Base-by-base conservation (phyloP, 2,113 vertebrate species). In the Scartelaos histophorus region DNA sequence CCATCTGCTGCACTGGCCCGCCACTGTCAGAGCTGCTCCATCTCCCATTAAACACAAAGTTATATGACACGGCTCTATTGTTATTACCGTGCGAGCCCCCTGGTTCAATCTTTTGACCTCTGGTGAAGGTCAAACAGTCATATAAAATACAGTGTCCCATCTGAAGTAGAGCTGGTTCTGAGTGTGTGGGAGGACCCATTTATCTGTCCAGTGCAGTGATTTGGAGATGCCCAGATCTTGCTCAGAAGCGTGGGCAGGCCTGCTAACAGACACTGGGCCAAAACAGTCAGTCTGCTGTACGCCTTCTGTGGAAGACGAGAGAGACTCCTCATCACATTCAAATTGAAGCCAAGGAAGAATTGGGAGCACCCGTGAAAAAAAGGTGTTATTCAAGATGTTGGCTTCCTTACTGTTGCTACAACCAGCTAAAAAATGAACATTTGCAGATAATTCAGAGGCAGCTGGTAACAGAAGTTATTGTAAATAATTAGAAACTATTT, bases 1-100 rank as follows among this genome's bases (percentile, higher is more conserved):
- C 74, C 68, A 80, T 75, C 77, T 84, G 68, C 68, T 70, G 58
- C 67, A 76, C 53, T 72, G 34, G 67, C 60, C 70, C n/a, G 69
- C 43, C 10, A n/a, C 16, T 73, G 73, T 76, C 70, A 67, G 29
- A 60, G 56, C n/a, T 53, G 56, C 21, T 73, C 76, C 51, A n/a
- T 78, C 66, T 67, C 19, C 70, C 67, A 83, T 75, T 71, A 34
- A 73, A 58, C 34, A 62, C 10, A 47, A 79, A 24, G 69, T 62
- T 66, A 66, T 17, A 64, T 69, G 46, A 67, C 78, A 76, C 75
- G 61, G 13, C 25, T 71, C 62, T 67, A 15, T 29, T 62, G 62
- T 7, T 54, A 67, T 71, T 53, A 57, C 64, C 17, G 53, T 69
- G 43, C 60, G 38, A 71, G 68, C 67, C 54, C 77, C 22, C 43